These are phyloP conservation scores for Toxonevra muliebris DNA, from an alignment of 2,888 invertebrate genomes.

Conservation along the genomic window DNA sequence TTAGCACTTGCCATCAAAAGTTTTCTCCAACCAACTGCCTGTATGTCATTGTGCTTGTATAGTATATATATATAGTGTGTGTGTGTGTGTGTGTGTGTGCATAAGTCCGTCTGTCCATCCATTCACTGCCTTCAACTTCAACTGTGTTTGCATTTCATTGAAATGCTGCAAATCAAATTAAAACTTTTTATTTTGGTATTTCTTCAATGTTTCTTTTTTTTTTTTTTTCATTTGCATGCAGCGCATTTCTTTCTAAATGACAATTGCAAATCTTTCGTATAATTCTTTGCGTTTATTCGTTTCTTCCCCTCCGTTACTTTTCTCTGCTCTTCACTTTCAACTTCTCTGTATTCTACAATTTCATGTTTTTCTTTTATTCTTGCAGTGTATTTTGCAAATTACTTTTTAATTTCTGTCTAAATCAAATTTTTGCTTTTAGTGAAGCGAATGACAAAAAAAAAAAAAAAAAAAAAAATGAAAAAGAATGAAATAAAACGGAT, in stretches of 20 bases:
- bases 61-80: no score
- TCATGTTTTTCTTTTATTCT: conserved; percentile 8
- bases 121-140: conserved; percentile 4
- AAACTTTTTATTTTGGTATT: conserved; percentile 50
- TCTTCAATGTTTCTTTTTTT: conserved; percentile 10
- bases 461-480: neutral
- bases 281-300: neutral
- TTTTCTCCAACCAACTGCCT: no score
- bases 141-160: conserved; percentile 55
- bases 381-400: conserved; percentile 43
- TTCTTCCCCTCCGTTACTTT: no score
- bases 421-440: conserved; percentile 40
- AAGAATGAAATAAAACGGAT: neutral
- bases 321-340: no score
- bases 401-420: conserved; percentile 54
- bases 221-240: conserved; percentile 48
- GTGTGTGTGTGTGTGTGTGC: no score
- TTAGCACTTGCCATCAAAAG: no score
- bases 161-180: conserved; percentile 60
- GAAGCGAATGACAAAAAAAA: conserved; percentile 2
- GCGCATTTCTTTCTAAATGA: conserved; percentile 43
- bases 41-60: no score
- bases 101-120: conserved; percentile 6
- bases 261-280: conserved; percentile 48
- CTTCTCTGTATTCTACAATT: neutral